Conservation (phyloP, 2,888 invertebrate genomes). For the Entomobrya multifasciata region DNA sequence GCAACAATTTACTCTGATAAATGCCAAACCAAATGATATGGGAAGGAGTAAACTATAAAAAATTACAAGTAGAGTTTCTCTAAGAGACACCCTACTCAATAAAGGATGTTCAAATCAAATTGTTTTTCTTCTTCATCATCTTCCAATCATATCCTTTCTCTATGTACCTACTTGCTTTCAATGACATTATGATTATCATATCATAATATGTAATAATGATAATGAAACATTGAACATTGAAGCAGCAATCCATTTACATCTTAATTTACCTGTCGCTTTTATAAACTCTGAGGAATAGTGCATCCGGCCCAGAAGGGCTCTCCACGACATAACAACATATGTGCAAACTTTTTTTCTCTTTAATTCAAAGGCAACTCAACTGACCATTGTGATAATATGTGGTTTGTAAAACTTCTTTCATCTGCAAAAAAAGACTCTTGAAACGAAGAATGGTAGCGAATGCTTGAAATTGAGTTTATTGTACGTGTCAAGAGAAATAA, state of each 20-base stretch:
- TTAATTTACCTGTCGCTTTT: slow-evolving; percentile 47
- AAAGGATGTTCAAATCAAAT: no score
- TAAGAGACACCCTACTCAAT: no score
- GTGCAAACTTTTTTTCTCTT: neutral
- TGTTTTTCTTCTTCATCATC: neutral
- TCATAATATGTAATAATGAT: slow-evolving; percentile 26
- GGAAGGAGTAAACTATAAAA: no score
- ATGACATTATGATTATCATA: slow-evolving; percentile 7
- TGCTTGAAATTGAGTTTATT: neutral
- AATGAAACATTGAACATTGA: slow-evolving; percentile 26
- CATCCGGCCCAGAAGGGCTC: neutral
- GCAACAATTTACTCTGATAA: no score
- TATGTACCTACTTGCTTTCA: neutral
- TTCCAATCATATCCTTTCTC: slow-evolving; percentile 6
- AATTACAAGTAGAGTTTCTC: no score
- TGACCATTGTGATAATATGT: no score
- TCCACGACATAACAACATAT: neutral
- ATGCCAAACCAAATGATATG: no score
- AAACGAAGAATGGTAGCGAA: neutral
- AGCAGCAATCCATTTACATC: slow-evolving; percentile 48
- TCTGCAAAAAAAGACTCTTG: neutral
- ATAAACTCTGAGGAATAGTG: neutral
- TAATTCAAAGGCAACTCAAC: no score
- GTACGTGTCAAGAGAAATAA: slow-evolving; percentile 16
- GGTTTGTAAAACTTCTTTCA: neutral